Base-by-base conservation (phyloP, 2,113 vertebrate species). In the Corythoichthys haematopterus region DNA sequence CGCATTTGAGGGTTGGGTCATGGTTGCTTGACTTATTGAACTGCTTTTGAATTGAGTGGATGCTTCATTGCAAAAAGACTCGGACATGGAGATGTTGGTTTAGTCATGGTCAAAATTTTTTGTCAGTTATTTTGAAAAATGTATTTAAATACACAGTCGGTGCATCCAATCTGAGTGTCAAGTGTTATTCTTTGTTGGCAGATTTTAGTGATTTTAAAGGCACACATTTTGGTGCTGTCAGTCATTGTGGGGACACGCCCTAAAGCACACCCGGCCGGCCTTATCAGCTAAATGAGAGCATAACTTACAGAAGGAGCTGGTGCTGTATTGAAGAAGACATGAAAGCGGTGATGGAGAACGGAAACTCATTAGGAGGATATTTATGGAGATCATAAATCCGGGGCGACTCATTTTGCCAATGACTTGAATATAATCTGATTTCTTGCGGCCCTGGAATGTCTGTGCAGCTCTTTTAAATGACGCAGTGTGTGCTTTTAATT, bases 401-500 rank as follows among this genome's bases (percentile, higher is more conserved):
- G 55, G 55, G 55, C 55, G 55, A 33, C 55, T 36, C 33, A 33
- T 36, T 57, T 57, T 36, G 33, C 55, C 55, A 57, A 36, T 36
- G 55, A 57, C 33, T 57, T 57, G 55, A 28, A 62, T 62, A 28
- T 45, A 61, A 61, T 61, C 38, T n/a, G 38, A 45, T 45, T 61
- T 45, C 38, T 61, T 6, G 38, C 1, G 15, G 36, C 58, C 15
- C 37, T 16, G 58, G 15, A 40, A 60, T 60, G 37, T 20, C 58
- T 40, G 33, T 6, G 55, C 55, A 14, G 33, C 33, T 43, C 40
- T 45, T 62, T 46, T 62, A 12, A 3, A 46, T 36, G 48, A 36
- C 57, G 70, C 75, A 81, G 69, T 71, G 37, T 20, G 74, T 64
- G 64, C 53, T 52, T 65, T 85, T 82, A 79, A 84, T 80, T 68